These are phyloP conservation scores for Myopa tessellatipennis DNA, from an alignment of 2,888 invertebrate species.

Conservation along the genomic window DNA sequence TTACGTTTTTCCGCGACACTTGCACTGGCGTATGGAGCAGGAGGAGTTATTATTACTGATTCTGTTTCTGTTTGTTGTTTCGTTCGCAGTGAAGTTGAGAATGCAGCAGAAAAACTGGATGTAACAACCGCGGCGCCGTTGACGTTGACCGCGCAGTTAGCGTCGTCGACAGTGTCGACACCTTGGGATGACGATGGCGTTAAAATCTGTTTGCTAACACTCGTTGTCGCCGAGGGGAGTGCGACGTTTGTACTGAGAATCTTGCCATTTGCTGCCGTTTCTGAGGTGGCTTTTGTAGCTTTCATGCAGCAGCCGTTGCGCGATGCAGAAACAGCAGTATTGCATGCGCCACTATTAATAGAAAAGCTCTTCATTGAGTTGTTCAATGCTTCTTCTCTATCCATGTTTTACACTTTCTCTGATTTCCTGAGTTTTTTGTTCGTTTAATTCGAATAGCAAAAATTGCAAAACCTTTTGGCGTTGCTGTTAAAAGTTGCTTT, in stretches of 20 bases:
- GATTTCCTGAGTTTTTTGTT: background rate
- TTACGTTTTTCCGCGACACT: conserved; percentile 66
- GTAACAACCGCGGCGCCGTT: conserved; percentile 46
- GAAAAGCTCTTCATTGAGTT: conserved; percentile 63
- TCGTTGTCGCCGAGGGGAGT: conserved; percentile 40
- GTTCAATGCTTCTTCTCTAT: conserved; percentile 66
- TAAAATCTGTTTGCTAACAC: conserved; percentile 21
- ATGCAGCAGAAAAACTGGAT: conserved; percentile 43
- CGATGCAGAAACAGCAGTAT: conserved; percentile 44
- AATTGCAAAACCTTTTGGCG: background rate
- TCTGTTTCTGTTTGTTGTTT: conserved; percentile 40
- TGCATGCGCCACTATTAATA: conserved; percentile 60
- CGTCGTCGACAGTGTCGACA: conserved; percentile 29
- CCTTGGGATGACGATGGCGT: conserved; percentile 28
- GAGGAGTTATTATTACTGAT: conserved; percentile 42
- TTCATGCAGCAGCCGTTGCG: conserved; percentile 54
- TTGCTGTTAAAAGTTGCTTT: background rate
- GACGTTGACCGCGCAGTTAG: conserved; percentile 34
- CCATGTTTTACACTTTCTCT: conserved; percentile 54
- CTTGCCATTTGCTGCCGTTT: conserved; percentile 44
- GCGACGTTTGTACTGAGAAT: conserved; percentile 43
- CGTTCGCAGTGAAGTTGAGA: conserved; percentile 41
- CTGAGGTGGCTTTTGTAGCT: conserved; percentile 36
- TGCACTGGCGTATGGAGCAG: conserved; percentile 56
- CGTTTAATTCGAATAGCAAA: background rate